Base-by-base conservation (phyloP, 2,113 vertebrate species). In the Empidonax traillii region DNA sequence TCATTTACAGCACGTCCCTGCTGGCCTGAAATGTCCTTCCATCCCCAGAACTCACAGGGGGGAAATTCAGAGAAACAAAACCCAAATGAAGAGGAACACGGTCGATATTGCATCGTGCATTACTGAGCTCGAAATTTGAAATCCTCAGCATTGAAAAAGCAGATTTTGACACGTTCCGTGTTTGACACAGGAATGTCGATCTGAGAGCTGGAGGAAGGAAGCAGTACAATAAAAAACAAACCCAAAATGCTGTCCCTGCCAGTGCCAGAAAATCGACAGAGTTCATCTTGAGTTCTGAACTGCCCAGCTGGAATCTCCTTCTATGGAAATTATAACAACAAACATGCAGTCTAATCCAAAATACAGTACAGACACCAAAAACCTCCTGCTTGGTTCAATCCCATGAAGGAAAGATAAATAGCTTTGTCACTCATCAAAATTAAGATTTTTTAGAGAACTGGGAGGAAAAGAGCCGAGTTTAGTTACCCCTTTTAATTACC, bases 401-500 rank as follows among this genome's bases (percentile, higher is more conserved):
- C 77, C 10, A 0, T 30, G 33, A 55, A 77, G 28, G 14, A 74
- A 66, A 87, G 61, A 71, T 44, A 80, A 87, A 82, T 51, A 80
- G 19, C 51, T 47, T 16, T 69, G 59, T 55, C 46, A 39, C 35
- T 83, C 28, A 49, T 43, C 30, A 75, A 88, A 94, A 86, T 44
- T 24, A 44, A 68, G 62, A 53, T 63, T 88, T 93, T 80, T 80
- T 74, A 62, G 52, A 65, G 77, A 90, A 72, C 14, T 44, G 39
- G 8, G 17, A 9, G 0, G 1, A 27, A 58, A 78, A 72, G 19
- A 19, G 4, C 14, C 30, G 21, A 24, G 21, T 73, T 76, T 94
- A 87, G 93, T 91, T 88, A 61, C 27, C 35, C 27, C 7, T 71
- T 86, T 83, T 86, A 73, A 85, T 96, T 75, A 84, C 31, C 56